Percentiles rank a stretch among this genome's conserved stretches.
phyloP scores from a whole-genome alignment of 2,888 invertebrate genomes.

The Netelia fuscicornis region DNA sequence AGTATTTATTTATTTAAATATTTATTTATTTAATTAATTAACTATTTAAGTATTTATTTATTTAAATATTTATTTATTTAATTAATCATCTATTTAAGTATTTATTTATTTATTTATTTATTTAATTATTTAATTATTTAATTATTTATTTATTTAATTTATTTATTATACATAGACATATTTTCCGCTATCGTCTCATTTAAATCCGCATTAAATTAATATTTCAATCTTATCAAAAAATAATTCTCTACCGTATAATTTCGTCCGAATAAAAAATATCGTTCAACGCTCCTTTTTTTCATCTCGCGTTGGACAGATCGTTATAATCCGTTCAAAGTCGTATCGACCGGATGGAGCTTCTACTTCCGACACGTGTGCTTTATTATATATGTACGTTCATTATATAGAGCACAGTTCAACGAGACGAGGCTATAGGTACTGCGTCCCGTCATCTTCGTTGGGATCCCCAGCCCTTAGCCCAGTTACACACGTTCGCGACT shows the following conservation, averaged over 20 bases:
- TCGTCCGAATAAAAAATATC: neutral
- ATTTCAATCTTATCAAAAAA: neutral
- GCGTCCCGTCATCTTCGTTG: constrained; percentile 35
- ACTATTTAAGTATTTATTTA: too few relatives aligned
- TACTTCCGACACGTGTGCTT: neutral
- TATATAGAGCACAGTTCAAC: constrained; percentile 38
- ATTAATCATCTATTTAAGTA: too few relatives aligned
- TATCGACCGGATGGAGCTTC: constrained; percentile 38
- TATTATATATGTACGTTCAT: constrained; percentile 12
- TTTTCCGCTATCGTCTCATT: neutral
- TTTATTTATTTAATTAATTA: too few relatives aligned
- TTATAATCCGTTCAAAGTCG: constrained; percentile 18
- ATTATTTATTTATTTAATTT: too few relatives aligned
- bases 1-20: too few relatives aligned
- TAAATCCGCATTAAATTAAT: neutral
- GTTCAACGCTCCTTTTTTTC: neutral
- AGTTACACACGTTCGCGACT: constrained; percentile 37
- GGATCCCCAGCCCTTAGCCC: constrained; percentile 55
- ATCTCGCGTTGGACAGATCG: neutral
- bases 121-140: too few relatives aligned
- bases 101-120: too few relatives aligned
- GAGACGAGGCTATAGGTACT: constrained; percentile 46
- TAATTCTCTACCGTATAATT: neutral
- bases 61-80: too few relatives aligned
- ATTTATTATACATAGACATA: too few relatives aligned